These are phyloP conservation scores for Drosophila malerkotliana DNA, from an alignment of 1,140 invertebrate genomes.

Conservation along the genomic window DNA sequence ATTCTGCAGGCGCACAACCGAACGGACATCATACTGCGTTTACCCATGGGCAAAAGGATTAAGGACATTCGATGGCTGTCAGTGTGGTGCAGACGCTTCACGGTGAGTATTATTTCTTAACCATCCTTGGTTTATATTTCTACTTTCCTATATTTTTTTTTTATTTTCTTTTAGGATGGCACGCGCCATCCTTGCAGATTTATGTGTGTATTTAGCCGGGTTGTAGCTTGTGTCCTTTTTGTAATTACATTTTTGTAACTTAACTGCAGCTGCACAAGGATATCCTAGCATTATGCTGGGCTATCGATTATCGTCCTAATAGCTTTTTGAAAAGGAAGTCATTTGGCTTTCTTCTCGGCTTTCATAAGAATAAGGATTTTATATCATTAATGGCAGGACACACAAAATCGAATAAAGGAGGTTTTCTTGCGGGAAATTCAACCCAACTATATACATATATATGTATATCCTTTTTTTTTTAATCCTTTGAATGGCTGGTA, in stretches of 20 bases:
- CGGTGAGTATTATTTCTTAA: constrained; percentile 87
- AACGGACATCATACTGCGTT: constrained; percentile 91
- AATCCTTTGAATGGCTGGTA: constrained; percentile 1
- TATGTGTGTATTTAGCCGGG: constrained; percentile 64
- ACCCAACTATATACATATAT: not conserved
- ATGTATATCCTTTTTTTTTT: not conserved
- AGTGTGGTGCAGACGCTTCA: constrained; percentile 95
- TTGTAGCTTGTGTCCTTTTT: constrained; percentile 47
- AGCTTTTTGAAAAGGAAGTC: constrained; percentile 20
- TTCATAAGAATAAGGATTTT: constrained; percentile 25
- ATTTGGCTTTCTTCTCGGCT: constrained; percentile 17
- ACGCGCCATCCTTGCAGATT: constrained; percentile 67
- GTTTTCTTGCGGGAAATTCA: constrained; percentile 1
- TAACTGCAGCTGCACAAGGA: constrained; percentile 60
- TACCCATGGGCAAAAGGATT: constrained; percentile 92
- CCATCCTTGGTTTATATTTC: constrained; percentile 7
- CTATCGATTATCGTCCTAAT: constrained; percentile 54
- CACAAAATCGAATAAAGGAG: not conserved
- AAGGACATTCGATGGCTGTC: constrained; percentile 95
- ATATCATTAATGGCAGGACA: not conserved
- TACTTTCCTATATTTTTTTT: constrained; percentile 17
- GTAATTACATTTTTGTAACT: constrained; percentile 80
- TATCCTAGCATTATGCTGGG: constrained; percentile 31
- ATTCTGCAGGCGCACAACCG: constrained; percentile 90
- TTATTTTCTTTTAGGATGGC: constrained; percentile 40